These are phyloP conservation scores for Halichondria panicea DNA, from an alignment of 37 sponge, comb jelly and placozoan species.

Conservation along the genomic window DNA sequence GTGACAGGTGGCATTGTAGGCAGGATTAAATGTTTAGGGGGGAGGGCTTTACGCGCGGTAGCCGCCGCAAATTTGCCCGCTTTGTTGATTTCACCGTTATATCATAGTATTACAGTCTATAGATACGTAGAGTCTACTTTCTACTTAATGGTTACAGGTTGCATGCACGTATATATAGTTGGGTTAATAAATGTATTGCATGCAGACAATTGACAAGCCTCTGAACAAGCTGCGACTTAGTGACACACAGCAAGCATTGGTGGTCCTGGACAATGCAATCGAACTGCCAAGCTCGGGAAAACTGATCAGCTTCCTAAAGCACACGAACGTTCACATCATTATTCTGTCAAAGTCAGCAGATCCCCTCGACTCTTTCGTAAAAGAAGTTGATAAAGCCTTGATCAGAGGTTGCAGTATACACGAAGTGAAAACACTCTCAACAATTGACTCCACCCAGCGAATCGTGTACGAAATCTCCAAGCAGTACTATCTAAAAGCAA, in stretches of 20 bases:
- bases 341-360: neutral
- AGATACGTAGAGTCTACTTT: no score
- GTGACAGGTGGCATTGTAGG: no score
- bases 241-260: neutral
- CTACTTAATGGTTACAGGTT: no score
- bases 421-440: slow-evolving; percentile 40
- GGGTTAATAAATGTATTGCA: no score
- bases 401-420: slow-evolving; percentile 11
- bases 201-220: neutral
- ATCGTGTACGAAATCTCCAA: slow-evolving; percentile 28
- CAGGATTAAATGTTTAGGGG: no score
- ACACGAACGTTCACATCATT: slow-evolving; percentile 20
- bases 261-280: slow-evolving; percentile 5
- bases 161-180: no score
- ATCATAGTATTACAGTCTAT: no score
- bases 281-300: slow-evolving; percentile 1
- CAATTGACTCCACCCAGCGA: slow-evolving; percentile 39
- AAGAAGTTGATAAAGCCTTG: slow-evolving; percentile 14
- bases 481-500: slow-evolving; percentile 10
- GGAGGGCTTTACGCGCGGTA: no score
- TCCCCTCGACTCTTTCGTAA: slow-evolving; percentile 1
- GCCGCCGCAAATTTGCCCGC: no score
- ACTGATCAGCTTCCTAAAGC: neutral
- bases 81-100: no score
- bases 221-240: neutral